Base-by-base conservation (phyloP, 2,113 vertebrate genomes). In the Echinops telfairi region DNA sequence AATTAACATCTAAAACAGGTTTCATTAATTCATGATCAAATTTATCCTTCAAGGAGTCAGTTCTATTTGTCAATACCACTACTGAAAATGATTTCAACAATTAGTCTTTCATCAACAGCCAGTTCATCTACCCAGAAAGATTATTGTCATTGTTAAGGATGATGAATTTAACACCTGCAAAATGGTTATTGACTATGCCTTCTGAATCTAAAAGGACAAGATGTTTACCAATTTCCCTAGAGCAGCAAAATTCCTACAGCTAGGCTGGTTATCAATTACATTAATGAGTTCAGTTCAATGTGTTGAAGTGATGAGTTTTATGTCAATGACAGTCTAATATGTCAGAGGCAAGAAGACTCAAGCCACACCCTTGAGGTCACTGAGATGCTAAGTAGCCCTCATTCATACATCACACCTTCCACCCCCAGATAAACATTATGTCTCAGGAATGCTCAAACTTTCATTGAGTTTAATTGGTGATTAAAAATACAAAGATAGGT, bases 161-260 rank as follows among this genome's bases (percentile, higher is more conserved):
- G 1, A 93, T 60, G 84, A 97, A 94, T 94, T 96, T 86, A 88
- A 75, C 25, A 4, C 64, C 40, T 83, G 33, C 68, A 89, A 94
- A 91, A 95, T 86, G 70, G 29, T 93, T 95, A 97, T 96, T 89
- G 95, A 97, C 92, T 95, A 77, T 91, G 78, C 79, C 70, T 88
- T 95, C 70, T 87, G 93, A 97, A 91, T 97, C 79, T 94, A 91
- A 96, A 97, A 96, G 95, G 91, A 87, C 86, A 96, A 96, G 94
- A 94, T 94, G 71, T 94, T 94, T 97, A 89, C 94, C 94, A 91
- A 95, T 95, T 96, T 96, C 79, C 93, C 92, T 95, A 96, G 93
- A 94, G 93, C 92, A 89, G 76, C 47, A 95, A 95, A 95, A 95
- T 93, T 83, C 85, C 94, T 80, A 89, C 43, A 95, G 93, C 58